phyloP scores from a whole-genome alignment of 1,140 invertebrate genomes.

The Lucilia sericata region DNA sequence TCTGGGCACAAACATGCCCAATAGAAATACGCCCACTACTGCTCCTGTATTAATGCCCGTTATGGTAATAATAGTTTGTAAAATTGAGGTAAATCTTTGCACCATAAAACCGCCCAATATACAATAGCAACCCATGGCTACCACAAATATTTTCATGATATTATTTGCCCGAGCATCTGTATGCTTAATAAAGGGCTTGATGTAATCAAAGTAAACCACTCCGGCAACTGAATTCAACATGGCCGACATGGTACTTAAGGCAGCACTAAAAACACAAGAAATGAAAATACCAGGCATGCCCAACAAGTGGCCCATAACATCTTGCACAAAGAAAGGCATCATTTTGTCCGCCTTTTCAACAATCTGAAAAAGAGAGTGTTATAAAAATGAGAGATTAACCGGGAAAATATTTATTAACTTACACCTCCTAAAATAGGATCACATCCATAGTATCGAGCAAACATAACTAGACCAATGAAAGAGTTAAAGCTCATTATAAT shows the following conservation, averaged over 20 bases:
- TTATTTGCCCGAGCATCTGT: constrained; percentile 72
- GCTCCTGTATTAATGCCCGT: constrained; percentile 76
- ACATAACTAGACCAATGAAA: constrained; percentile 79
- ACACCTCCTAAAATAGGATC: constrained; percentile 77
- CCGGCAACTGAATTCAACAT: constrained; percentile 79
- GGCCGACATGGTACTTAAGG: constrained; percentile 77
- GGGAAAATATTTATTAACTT: constrained; percentile 48
- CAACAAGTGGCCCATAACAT: constrained; percentile 69
- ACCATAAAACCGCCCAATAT: constrained; percentile 74
- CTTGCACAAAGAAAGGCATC: constrained; percentile 74
- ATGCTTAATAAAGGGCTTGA: constrained; percentile 71
- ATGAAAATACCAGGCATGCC: constrained; percentile 75
- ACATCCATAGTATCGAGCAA: constrained; percentile 79
- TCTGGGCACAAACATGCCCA: constrained; percentile 80
- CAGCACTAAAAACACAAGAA: constrained; percentile 75
- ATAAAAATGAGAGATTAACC: not conserved
- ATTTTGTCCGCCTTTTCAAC: constrained; percentile 71
- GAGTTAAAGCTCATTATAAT: constrained; percentile 70
- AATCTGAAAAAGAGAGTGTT: constrained; percentile 54
- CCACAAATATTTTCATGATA: constrained; percentile 74
- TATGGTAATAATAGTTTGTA: constrained; percentile 74
- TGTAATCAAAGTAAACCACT: constrained; percentile 80
- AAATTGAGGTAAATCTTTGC: constrained; percentile 73
- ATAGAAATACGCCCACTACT: constrained; percentile 77
- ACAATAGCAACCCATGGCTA: constrained; percentile 72